Conservation (phyloP, 2,113 vertebrate genomes). For the Girardinichthys multiradiatus region DNA sequence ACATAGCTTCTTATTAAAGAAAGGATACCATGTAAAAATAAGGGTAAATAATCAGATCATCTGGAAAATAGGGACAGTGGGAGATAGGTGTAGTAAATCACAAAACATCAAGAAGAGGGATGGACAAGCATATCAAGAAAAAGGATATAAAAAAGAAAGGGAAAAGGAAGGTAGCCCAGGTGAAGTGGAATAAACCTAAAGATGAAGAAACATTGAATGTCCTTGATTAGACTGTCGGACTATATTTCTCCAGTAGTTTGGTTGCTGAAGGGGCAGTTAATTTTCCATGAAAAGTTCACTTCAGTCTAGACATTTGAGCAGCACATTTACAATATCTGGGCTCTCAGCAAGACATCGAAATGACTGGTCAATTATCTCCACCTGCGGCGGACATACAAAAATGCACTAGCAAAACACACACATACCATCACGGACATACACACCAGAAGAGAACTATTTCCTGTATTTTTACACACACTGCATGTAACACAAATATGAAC, state of each 20-base stretch:
- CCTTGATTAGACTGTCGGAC: slow-evolving; percentile 69
- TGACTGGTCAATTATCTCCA: slow-evolving; percentile 62
- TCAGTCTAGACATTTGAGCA: slow-evolving; percentile 43
- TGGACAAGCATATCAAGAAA: slow-evolving; percentile 52
- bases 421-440: slow-evolving; percentile 23
- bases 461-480: background rate
- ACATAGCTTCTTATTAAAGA: slow-evolving; percentile 49
- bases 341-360: slow-evolving; percentile 34
- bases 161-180: slow-evolving; percentile 31
- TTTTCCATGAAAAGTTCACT: slow-evolving; percentile 61
- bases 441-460: slow-evolving; percentile 11
- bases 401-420: slow-evolving; percentile 33
- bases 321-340: slow-evolving; percentile 62
- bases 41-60: slow-evolving; percentile 35
- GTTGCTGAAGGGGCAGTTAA: slow-evolving; percentile 49
- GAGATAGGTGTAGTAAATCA: slow-evolving; percentile 38
- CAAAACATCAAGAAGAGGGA: slow-evolving; percentile 31
- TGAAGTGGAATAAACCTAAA: slow-evolving; percentile 51
- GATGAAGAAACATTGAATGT: slow-evolving; percentile 40
- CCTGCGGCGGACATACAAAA: slow-evolving; percentile 34
- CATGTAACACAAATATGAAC: background rate
- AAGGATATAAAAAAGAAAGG: slow-evolving; percentile 42
- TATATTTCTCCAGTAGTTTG: slow-evolving; percentile 61
- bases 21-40: slow-evolving; percentile 15
- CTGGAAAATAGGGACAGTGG: slow-evolving; percentile 20